Conservation (phyloP, 2,888 invertebrate genomes). For the Andricus quercusramuli region DNA sequence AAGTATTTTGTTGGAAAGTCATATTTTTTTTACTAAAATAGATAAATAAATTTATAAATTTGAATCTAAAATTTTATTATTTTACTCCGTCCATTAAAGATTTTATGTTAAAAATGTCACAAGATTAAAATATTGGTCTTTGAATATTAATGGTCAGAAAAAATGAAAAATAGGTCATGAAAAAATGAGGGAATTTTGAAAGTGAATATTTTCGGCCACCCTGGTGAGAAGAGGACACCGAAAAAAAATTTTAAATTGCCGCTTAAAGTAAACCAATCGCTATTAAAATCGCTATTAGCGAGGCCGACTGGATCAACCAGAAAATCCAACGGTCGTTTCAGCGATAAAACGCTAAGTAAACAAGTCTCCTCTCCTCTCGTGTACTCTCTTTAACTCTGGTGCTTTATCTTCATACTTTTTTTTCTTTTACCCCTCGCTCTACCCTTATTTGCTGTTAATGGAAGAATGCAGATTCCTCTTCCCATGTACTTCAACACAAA, state of each 20-base stretch:
- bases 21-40: no score
- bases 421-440: background rate
- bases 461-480: background rate
- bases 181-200: no score
- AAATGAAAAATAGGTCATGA: no score
- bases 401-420: conserved; percentile 3
- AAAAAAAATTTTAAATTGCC: conserved; percentile 62
- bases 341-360: conserved; percentile 68
- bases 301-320: conserved; percentile 63
- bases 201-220: no score
- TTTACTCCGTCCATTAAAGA: no score
- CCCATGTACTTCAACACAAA: background rate
- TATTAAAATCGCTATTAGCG: conserved; percentile 64
- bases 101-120: no score
- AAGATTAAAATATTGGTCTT: no score
- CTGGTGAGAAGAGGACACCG: background rate
- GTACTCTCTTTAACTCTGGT: conserved; percentile 1
- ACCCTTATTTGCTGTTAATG: background rate
- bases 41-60: no score
- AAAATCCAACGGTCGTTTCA: conserved; percentile 64
- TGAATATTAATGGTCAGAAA: no score
- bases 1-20: no score
- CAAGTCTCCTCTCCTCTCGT: conserved; percentile 55
- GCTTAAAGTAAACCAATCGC: conserved; percentile 63
- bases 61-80: no score